A percentile compares a stretch with the other conserved stretches of the same genome.
These are phyloP conservation scores for Acanthopagrus latus DNA, from an alignment of 2,797 vertebrate genomes.

Conservation along the genomic window DNA sequence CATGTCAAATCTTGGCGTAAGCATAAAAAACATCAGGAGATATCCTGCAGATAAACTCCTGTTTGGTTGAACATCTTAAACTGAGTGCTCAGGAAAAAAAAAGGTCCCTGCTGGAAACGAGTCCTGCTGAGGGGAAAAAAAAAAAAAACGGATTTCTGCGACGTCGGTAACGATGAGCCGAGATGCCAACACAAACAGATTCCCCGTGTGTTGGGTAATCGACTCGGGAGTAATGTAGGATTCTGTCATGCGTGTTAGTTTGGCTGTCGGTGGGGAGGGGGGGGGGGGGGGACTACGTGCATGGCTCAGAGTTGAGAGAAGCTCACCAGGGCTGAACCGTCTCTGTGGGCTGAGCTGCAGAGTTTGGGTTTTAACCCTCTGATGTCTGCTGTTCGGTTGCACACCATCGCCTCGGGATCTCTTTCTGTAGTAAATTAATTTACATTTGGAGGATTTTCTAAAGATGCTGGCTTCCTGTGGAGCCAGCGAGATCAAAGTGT, in stretches of 20 bases:
- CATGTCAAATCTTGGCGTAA: neutral
- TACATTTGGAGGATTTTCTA: slow-evolving; percentile 98
- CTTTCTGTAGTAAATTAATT: slow-evolving; percentile 98
- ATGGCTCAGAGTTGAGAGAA: slow-evolving; percentile 62
- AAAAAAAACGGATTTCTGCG: neutral
- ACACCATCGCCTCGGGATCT: slow-evolving; percentile 89
- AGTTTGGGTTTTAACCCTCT: slow-evolving; percentile 78
- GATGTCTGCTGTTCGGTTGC: slow-evolving; percentile 76
- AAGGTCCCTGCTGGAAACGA: slow-evolving; percentile 41
- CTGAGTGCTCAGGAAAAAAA: neutral
- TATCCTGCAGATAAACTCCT: slow-evolving; percentile 24
- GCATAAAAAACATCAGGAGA: slow-evolving; percentile 2
- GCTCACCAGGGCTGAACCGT: slow-evolving; percentile 58
- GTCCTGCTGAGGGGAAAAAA: slow-evolving; percentile 34
- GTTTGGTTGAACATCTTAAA: slow-evolving; percentile 34
- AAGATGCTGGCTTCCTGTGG: slow-evolving; percentile 98
- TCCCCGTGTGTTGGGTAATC: slow-evolving; percentile 42
- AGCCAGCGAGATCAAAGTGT: slow-evolving; percentile 96
- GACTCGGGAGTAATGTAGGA: slow-evolving; percentile 59
- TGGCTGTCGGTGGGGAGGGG: slow-evolving; percentile 41
- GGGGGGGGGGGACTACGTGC: slow-evolving; percentile 17
- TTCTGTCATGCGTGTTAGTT: slow-evolving; percentile 52
- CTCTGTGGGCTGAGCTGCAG: slow-evolving; percentile 70
- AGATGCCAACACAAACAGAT: slow-evolving; percentile 50
- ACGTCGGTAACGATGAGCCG: slow-evolving; percentile 45